Conservation (phyloP, 2,888 invertebrate genomes). For the Beris morrisii region DNA sequence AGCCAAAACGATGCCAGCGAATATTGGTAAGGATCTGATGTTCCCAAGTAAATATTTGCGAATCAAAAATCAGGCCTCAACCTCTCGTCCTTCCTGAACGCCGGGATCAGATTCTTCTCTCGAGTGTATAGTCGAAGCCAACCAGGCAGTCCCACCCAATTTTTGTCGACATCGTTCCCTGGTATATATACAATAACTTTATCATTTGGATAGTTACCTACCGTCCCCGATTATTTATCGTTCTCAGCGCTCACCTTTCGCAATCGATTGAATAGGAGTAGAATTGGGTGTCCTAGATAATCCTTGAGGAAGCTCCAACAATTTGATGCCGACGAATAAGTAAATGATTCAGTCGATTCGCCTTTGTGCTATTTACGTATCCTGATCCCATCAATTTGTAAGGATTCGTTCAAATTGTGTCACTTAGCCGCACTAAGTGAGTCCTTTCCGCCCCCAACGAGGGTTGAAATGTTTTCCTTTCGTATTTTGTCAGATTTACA, state of each 20-base stretch:
- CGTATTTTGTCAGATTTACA: conserved; percentile 28
- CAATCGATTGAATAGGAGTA: conserved; percentile 21
- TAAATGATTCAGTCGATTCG: not conserved
- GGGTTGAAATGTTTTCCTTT: conserved; percentile 27
- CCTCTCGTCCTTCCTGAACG: conserved; percentile 5
- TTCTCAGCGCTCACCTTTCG: not conserved
- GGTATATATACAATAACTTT: too few species aligned
- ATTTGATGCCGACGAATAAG: too few species aligned
- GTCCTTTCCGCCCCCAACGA: conserved; percentile 29
- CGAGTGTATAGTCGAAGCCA: too few species aligned
- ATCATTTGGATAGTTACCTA: conserved; percentile 3
- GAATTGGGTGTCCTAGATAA: too few species aligned
- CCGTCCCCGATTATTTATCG: conserved; percentile 26
- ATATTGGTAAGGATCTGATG: conserved; percentile 26
- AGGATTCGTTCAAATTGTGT: conserved; percentile 37
- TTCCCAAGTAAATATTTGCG: conserved; percentile 33
- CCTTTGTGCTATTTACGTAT: conserved; percentile 36
- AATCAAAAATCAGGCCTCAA: conserved; percentile 35
- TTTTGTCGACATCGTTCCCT: too few species aligned
- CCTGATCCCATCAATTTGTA: conserved; percentile 38
- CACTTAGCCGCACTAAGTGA: conserved; percentile 38
- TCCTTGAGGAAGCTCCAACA: too few species aligned
- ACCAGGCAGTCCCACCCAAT: too few species aligned
- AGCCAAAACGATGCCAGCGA: conserved; percentile 27
- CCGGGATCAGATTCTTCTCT: not conserved